Base-by-base conservation (phyloP, 2,113 vertebrate species). In the Bubalus kerabau region DNA sequence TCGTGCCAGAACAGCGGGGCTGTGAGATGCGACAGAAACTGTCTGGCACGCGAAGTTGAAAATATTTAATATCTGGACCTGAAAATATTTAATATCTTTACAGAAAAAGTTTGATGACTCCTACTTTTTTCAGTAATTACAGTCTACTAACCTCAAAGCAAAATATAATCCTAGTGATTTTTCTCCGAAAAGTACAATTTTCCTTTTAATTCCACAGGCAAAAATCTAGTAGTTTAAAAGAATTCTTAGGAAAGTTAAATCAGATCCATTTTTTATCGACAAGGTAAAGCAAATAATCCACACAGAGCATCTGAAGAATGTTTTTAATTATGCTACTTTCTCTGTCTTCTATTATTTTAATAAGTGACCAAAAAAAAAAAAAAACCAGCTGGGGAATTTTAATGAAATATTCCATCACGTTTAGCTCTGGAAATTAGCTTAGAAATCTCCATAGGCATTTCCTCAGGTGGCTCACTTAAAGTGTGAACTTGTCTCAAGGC, bases 191-290 rank as follows among this genome's bases (percentile, higher is more conserved):
- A 91, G 3, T 46, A 36, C 62, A 95, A 97, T 90, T 84, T 88
- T 32, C 57, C 97, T 62, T 94, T 87, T 46, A 94, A 92, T 62
- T 28, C 36, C 80, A 74, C 1, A 83, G 14, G 67, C 90, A 97
- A 97, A 97, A 84, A 71, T 11, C 76, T 64, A 97, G 23, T 26
- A 16, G 9, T 85, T 82, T 92, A 92, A 87, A 82, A 96, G 43
- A 93, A 96, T 40, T 11, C 14, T 23, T 52, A 89, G 30, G 50
- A 50, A 97, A 15, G 36, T 36, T 40, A 84, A 96, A 94, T 82
- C 26, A 67, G 54, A 50, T 40, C 40, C 19, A n/a, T 54, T 96
- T 98, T 93, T 92, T 52, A 95, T 46, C 28, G 54, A 82, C 15
- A 90, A 87, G 94, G 46, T 46, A 94, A 64, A 78, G 40, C 52